A percentile compares a stretch with the other conserved stretches of the same genome.
These are phyloP conservation scores for Chouioia cunea DNA, from an alignment of 2,888 invertebrate genomes.

Conservation along the genomic window DNA sequence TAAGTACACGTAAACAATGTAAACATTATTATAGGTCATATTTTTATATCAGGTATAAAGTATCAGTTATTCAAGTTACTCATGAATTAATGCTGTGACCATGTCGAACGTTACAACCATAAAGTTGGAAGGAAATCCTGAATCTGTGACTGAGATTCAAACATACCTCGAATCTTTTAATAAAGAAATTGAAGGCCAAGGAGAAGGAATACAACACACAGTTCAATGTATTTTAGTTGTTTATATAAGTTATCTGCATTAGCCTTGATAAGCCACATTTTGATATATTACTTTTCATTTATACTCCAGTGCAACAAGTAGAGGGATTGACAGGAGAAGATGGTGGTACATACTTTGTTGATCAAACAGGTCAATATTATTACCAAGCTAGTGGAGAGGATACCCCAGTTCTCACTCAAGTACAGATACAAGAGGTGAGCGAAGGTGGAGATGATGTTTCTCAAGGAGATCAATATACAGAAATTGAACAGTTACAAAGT, in stretches of 20 bases:
- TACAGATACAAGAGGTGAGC: slow-evolving; percentile 69
- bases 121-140: slow-evolving; percentile 66
- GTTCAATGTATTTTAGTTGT: slow-evolving; percentile 62
- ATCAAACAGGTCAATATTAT: slow-evolving; percentile 86
- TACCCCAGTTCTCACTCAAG: slow-evolving; percentile 76
- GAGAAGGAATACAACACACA: slow-evolving; percentile 64
- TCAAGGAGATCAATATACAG: slow-evolving; percentile 64
- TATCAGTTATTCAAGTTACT: slow-evolving; percentile 19
- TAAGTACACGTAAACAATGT: neutral
- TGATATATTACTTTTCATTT: slow-evolving; percentile 26
- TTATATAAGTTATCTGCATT: neutral
- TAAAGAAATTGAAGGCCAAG: slow-evolving; percentile 80
- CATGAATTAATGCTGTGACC: slow-evolving; percentile 53
- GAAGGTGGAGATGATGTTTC: slow-evolving; percentile 65
- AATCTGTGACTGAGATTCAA: slow-evolving; percentile 80
- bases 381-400: slow-evolving; percentile 79
- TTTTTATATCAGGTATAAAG: slow-evolving; percentile 42
- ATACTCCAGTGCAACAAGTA: slow-evolving; percentile 64
- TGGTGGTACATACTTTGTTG: slow-evolving; percentile 83
- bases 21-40: neutral
- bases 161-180: slow-evolving; percentile 86
- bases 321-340: slow-evolving; percentile 70
- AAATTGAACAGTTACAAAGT: slow-evolving; percentile 70
- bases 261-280: neutral
- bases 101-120: slow-evolving; percentile 66